A percentile compares a stretch with the other conserved stretches of the same genome.
These are phyloP conservation scores for Passerculus sandwichensis DNA, from an alignment of 2,797 vertebrate genomes.

Conservation along the genomic window DNA sequence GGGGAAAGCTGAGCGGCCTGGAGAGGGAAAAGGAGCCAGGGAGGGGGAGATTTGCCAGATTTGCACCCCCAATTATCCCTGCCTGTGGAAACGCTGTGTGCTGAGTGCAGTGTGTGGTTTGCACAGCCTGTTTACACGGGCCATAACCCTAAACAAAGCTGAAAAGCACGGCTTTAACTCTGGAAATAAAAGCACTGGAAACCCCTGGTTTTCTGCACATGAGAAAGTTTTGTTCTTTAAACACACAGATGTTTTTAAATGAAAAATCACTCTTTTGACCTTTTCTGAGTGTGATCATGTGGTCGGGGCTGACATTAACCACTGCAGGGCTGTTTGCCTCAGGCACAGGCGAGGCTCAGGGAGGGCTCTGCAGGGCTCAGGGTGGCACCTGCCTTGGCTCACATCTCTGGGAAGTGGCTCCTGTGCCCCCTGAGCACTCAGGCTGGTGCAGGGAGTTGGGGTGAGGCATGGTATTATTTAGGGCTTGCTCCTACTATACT, in stretches of 20 bases:
- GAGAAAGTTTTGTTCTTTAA: slow-evolving; percentile 78
- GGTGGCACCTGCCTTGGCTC: not conserved
- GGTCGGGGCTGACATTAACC: slow-evolving; percentile 67
- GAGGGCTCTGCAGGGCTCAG: not conserved
- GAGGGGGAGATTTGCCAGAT: not conserved
- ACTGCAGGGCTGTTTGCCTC: slow-evolving; percentile 32
- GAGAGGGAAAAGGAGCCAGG: not conserved
- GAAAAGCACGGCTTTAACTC: slow-evolving; percentile 21
- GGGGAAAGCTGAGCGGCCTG: not conserved
- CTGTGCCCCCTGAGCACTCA: not conserved
- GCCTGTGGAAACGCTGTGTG: not conserved
- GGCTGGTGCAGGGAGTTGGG: not conserved
- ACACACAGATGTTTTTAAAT: slow-evolving; percentile 73
- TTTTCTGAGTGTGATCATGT: slow-evolving; percentile 68
- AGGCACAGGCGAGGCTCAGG: not conserved
- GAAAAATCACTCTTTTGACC: slow-evolving; percentile 77
- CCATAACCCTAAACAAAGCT: slow-evolving; percentile 21
- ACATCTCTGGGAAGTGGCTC: not conserved
- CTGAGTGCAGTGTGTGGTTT: not conserved
- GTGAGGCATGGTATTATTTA: not conserved
- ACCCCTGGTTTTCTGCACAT: slow-evolving; percentile 70
- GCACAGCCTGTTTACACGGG: not conserved
- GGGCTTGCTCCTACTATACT: not conserved
- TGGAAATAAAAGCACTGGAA: slow-evolving; percentile 51
- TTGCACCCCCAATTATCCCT: not conserved